Conservation (phyloP, 2,113 vertebrate genomes). For the Xiphophorus maculatus region DNA sequence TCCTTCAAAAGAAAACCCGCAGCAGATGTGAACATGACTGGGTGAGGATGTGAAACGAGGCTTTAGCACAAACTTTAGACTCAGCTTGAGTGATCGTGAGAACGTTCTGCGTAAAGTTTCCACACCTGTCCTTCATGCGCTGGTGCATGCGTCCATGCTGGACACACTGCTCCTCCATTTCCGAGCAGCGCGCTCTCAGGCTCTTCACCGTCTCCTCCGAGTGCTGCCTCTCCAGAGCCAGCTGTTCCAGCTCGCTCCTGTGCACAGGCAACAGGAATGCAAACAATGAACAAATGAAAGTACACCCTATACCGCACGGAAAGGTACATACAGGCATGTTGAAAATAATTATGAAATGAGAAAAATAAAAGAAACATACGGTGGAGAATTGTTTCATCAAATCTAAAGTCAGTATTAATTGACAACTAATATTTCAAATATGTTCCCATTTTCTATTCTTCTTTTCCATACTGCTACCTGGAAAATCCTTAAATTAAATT, state of each 20-base stretch:
- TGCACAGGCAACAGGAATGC: slow-evolving; percentile 22
- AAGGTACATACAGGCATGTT: not conserved
- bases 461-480: not conserved
- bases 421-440: not conserved
- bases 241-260: slow-evolving; percentile 85
- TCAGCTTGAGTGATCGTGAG: not conserved
- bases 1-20: not conserved
- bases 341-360: not conserved
- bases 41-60: not conserved
- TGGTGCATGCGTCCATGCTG: slow-evolving; percentile 91
- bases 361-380: not conserved
- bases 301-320: not conserved
- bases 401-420: not conserved
- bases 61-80: not conserved
- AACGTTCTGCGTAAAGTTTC: slow-evolving; percentile 12
- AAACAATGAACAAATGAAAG: not conserved
- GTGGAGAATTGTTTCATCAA: not conserved
- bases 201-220: slow-evolving; percentile 82
- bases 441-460: too few species aligned
- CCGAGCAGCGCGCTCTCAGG: slow-evolving; percentile 84
- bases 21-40: too few species aligned
- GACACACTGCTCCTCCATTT: slow-evolving; percentile 91
- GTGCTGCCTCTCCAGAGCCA: slow-evolving; percentile 86
- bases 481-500: not conserved
- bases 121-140: slow-evolving; percentile 92